Conservation (phyloP, 2,888 invertebrate genomes). For the Machimus rusticus region DNA sequence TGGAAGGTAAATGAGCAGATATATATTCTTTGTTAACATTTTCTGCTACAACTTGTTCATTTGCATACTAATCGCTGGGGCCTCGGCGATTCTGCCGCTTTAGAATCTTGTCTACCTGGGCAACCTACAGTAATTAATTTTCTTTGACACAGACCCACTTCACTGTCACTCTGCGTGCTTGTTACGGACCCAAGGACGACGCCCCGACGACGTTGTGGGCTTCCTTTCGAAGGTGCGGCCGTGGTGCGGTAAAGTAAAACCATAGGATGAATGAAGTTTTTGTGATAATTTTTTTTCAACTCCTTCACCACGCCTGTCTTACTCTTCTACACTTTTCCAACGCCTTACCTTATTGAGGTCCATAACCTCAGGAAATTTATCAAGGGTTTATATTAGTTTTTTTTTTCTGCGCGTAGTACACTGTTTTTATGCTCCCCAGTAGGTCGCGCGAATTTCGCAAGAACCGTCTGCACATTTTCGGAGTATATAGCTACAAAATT, state of each 20-base stretch:
- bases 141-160: conserved; percentile 9
- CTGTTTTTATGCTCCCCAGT: background rate
- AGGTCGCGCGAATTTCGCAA: background rate
- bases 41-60: conserved; percentile 21
- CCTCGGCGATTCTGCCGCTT: background rate
- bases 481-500: background rate
- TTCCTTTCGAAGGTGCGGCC: background rate
- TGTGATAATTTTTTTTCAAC: background rate
- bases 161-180: conserved; percentile 17
- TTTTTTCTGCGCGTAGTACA: background rate
- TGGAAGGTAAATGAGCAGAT: conserved; percentile 36
- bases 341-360: background rate
- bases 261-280: background rate
- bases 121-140: conserved; percentile 24
- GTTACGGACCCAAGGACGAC: background rate
- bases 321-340: background rate
- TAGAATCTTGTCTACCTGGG: conserved; percentile 25
- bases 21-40: conserved; percentile 31
- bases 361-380: background rate
- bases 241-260: background rate
- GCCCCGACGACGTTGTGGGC: background rate
- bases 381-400: background rate
- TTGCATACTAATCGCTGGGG: conserved; percentile 32
- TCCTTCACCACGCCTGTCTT: background rate
- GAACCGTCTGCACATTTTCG: background rate